phyloP scores from a whole-genome alignment of 2,113 vertebrate genomes.

The Glareola pratincola region DNA sequence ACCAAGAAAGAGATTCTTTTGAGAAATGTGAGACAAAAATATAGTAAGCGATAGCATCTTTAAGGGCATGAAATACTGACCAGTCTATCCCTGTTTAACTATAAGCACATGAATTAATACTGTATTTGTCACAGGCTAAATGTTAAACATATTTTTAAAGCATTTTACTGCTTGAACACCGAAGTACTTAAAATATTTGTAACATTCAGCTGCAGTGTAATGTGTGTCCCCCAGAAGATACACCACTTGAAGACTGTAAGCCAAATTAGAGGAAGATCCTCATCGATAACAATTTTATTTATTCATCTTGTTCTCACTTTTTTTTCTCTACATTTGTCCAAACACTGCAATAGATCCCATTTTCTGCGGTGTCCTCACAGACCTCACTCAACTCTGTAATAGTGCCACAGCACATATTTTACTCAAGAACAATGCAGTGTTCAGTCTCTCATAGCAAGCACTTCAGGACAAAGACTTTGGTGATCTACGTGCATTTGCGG shows the following conservation, averaged over 20 bases:
- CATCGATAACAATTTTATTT: not conserved
- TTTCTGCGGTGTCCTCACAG: not conserved
- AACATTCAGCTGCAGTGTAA: not conserved
- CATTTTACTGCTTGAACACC: not conserved
- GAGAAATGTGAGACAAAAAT: not conserved
- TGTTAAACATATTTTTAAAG: not conserved
- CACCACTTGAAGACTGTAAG: not conserved
- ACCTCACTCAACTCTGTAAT: not conserved
- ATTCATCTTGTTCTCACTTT: not conserved
- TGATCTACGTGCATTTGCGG: not conserved
- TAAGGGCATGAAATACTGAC: not conserved
- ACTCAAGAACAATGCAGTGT: not conserved
- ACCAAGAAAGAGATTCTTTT: not conserved
- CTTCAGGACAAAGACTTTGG: not conserved
- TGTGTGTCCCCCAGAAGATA: not conserved
- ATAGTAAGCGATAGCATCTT: not conserved
- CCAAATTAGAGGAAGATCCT: not conserved
- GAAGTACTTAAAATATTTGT: not conserved
- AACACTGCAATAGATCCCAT: not conserved
- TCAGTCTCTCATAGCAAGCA: not conserved
- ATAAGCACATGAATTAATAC: not conserved
- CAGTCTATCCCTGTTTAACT: not conserved
- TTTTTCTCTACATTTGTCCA: not conserved
- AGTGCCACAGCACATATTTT: not conserved
- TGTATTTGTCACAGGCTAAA: not conserved